These are phyloP conservation scores for Metopolophium dirhodum DNA, from an alignment of 1,140 invertebrate genomes.

Conservation along the genomic window DNA sequence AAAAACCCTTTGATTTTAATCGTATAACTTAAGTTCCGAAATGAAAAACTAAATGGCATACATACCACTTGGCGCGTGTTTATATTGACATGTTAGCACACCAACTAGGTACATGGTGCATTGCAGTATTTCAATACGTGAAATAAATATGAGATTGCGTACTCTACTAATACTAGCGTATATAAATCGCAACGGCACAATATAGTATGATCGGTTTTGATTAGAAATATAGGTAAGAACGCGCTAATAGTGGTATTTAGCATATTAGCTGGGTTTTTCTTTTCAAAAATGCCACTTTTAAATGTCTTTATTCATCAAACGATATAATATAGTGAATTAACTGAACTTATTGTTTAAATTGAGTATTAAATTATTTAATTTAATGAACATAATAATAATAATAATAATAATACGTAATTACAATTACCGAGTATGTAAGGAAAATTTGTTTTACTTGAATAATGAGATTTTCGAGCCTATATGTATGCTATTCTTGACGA, in stretches of 20 bases:
- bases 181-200: not conserved
- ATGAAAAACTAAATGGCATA: not conserved
- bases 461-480: not conserved
- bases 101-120: not conserved
- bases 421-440: not conserved
- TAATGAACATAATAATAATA: not conserved
- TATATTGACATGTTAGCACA: not conserved
- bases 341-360: not conserved
- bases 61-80: not conserved
- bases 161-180: not conserved
- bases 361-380: not conserved
- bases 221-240: not conserved
- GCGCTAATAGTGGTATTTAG: not conserved
- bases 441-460: not conserved
- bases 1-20: not conserved
- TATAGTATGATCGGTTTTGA: not conserved
- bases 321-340: not conserved
- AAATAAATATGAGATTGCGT: slow-evolving; percentile 3
- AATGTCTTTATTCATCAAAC: not conserved
- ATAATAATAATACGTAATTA: no score
- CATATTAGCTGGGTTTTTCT: not conserved
- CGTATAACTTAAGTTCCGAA: not conserved
- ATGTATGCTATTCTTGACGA: not conserved
- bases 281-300: not conserved
- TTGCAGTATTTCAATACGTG: slow-evolving; percentile 28